phyloP scores from a whole-genome alignment of 2,113 vertebrate species.

The Notothenia rossii region DNA sequence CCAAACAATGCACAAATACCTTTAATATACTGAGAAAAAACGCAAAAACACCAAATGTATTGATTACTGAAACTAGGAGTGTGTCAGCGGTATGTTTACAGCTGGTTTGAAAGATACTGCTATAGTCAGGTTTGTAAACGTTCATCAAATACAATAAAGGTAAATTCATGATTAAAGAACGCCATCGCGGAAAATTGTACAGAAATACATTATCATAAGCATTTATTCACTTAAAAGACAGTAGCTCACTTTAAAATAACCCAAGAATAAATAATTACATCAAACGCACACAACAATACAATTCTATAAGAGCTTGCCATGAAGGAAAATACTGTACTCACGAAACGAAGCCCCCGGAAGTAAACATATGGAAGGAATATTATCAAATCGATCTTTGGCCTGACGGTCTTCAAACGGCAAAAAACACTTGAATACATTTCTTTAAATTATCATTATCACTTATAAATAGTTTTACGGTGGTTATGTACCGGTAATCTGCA shows the following conservation, averaged over 20 bases:
- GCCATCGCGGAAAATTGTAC: not conserved
- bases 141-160: not conserved
- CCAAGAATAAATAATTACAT: constrained; percentile 69
- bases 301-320: constrained; percentile 36
- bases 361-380: constrained; percentile 5
- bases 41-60: not conserved
- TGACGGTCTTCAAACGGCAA: not conserved
- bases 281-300: constrained; percentile 19
- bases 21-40: not conserved
- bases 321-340: not conserved
- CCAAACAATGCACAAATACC: not conserved
- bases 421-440: not conserved
- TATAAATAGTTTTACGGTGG: not conserved
- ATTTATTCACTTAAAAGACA: constrained; percentile 8
- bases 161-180: not conserved
- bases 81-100: not conserved
- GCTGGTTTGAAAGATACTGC: not conserved
- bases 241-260: not conserved
- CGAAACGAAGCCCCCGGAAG: not conserved
- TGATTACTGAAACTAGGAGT: constrained; percentile 17
- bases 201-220: not conserved
- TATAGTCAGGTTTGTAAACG: constrained; percentile 34
- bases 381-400: constrained; percentile 9
- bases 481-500: not conserved
- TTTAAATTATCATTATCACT: not conserved